Conservation (phyloP, 2,113 vertebrate species). For the Rhombomys opimus region DNA sequence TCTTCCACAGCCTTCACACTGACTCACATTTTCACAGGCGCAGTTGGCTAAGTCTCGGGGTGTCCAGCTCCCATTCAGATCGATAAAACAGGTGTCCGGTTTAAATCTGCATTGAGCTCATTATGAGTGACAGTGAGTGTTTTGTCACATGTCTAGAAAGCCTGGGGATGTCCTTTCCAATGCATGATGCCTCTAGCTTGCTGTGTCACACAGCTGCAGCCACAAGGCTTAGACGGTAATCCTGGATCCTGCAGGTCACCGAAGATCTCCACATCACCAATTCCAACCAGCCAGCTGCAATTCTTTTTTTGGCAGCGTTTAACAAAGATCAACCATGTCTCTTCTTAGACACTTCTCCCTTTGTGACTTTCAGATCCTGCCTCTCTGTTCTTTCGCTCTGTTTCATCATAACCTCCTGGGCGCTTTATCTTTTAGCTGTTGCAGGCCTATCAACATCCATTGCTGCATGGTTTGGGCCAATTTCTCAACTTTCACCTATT, state of each 20-base stretch:
- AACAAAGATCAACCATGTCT: not conserved
- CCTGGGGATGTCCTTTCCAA: not conserved
- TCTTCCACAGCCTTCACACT: not conserved
- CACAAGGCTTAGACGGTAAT: not conserved
- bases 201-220: not conserved
- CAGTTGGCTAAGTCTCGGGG: not conserved
- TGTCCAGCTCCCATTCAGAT: not conserved
- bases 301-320: not conserved
- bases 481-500: not conserved
- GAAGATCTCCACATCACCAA: not conserved
- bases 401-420: not conserved
- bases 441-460: not conserved
- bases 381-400: not conserved
- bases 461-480: not conserved
- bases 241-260: not conserved
- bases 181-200: not conserved
- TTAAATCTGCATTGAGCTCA: not conserved
- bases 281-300: not conserved
- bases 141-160: not conserved
- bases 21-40: not conserved
- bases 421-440: not conserved
- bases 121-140: not conserved
- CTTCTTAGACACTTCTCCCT: not conserved
- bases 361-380: not conserved
- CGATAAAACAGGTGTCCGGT: not conserved